These are phyloP conservation scores for Netelia fuscicornis DNA, from an alignment of 2,888 invertebrate species.

Conservation along the genomic window DNA sequence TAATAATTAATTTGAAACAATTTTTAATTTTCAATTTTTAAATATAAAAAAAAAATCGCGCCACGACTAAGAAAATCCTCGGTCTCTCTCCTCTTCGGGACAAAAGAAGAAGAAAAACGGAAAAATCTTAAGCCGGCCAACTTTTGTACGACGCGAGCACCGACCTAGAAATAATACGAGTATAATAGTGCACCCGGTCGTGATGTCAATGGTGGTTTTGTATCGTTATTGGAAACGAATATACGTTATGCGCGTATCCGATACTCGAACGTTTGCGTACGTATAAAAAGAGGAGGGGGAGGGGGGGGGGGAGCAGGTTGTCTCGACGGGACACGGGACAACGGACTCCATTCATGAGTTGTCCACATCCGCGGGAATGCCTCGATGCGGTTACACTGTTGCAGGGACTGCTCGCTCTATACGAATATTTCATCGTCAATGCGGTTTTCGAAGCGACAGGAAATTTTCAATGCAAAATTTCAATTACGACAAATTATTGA, in stretches of 20 bases:
- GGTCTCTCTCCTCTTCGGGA: neutral
- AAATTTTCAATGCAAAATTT: too few species aligned
- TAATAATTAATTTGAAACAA: neutral
- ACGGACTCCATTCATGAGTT: conserved; percentile 48
- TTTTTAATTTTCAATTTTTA: neutral
- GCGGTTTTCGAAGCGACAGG: too few species aligned
- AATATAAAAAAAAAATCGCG: neutral
- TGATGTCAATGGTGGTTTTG: conserved; percentile 11
- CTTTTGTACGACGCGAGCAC: neutral
- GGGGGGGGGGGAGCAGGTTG: conserved; percentile 9
- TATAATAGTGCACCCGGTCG: neutral
- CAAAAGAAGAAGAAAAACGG: neutral
- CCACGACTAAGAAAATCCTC: neutral
- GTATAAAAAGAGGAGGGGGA: neutral
- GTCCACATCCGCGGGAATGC: conserved; percentile 48
- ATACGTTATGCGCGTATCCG: conserved; percentile 11
- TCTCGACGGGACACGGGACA: conserved; percentile 32
- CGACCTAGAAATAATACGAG: conserved; percentile 15
- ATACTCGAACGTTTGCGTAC: neutral
- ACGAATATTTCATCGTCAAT: too few species aligned
- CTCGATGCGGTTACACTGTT: conserved; percentile 28
- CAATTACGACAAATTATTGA: too few species aligned
- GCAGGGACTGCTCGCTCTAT: neutral
- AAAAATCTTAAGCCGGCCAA: neutral
- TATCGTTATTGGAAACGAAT: conserved; percentile 22